Evolutionary conservation across 2,888 invertebrate genomes (phyloP), one percentile per base, ranked within the genome.

Genomic region (Leptinotarsa tumamoca): DNA sequence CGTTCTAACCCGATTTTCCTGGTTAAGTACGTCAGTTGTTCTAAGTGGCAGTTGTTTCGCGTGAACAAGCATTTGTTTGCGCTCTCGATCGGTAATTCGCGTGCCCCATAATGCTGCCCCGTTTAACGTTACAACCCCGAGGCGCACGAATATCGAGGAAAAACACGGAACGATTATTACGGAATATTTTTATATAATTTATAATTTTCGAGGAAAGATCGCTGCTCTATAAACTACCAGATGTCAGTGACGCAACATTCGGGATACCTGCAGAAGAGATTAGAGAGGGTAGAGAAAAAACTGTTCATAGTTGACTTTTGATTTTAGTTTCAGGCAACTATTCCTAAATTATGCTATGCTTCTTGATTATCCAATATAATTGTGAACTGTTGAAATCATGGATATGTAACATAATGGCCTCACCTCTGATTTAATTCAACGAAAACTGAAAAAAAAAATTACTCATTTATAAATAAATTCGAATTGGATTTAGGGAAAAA

Each of bases 11-110:
- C 79, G 80, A 80, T 80, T 80, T 75, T 75, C 74, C 76, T 69
- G 73, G 80, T 80, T 82, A 84, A 85, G 84, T 85, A 85, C 84
- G 85, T 85, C 86, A 85, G 86, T 86, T 84, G 86, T 85, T 85
- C 74, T 87, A 88, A 88, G 87, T 87, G 87, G 87, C 86, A 84
- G 87, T 88, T 88, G 87, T 87, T 88, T 88, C 87, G 88, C 88
- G 88, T 88, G 88, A 88, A 88, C 88, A 87, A 88, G 87, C 88
- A 88, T 88, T 88, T 88, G 88, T 88, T 88, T 87, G 87, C 86
- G 87, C 87, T 87, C 87, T 86, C 87, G 88, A 88, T 88, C 85
- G 88, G 86, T 87, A 87, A 88, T 88, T 88, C 87, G 88, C 88
- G 88, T 88, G 88, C 86, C 85, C 87, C 85, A 84, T 87, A 87